A percentile compares a stretch with the other conserved stretches of the same genome.
Conservation (phyloP, 2,888 invertebrate species). For the Matsumyia berberina region DNA sequence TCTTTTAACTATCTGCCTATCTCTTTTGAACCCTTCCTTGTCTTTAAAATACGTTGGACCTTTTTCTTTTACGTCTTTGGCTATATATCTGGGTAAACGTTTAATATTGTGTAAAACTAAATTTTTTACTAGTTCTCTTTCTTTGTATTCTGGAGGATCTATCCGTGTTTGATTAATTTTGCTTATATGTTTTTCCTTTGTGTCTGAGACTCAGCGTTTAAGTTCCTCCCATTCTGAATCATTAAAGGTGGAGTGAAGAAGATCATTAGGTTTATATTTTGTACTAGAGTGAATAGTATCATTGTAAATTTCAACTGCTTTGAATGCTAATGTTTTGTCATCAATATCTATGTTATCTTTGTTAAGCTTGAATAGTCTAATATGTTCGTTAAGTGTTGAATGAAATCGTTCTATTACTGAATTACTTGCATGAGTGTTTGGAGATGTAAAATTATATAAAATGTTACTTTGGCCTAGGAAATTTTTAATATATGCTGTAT, state of each 20-base stretch:
- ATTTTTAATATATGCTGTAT: conserved; percentile 25
- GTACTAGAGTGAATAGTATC: conserved; percentile 4
- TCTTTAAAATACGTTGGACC: background rate
- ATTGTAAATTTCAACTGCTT: no score
- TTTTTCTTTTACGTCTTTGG: conserved; percentile 15
- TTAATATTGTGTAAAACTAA: conserved; percentile 66
- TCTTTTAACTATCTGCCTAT: background rate
- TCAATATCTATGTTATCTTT: conserved; percentile 38
- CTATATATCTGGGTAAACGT: conserved; percentile 53
- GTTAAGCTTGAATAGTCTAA: conserved; percentile 48
- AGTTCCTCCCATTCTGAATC: background rate
- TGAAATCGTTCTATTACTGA: conserved; percentile 54
- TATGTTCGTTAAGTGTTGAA: conserved; percentile 55
- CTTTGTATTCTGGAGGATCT: background rate
- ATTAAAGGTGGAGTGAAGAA: background rate
- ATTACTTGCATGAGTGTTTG: conserved; percentile 39
- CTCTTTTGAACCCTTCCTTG: background rate
- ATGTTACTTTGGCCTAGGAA: conserved; percentile 16
- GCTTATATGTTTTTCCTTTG: background rate
- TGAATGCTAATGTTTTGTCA: conserved; percentile 20
- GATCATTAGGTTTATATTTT: conserved; percentile 40
- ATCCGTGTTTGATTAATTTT: background rate
- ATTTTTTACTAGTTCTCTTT: conserved; percentile 61
- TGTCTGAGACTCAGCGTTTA: background rate
- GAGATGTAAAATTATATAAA: conserved; percentile 26